Conservation (phyloP, 2,797 vertebrate species). For the Macrochelys suwanniensis region DNA sequence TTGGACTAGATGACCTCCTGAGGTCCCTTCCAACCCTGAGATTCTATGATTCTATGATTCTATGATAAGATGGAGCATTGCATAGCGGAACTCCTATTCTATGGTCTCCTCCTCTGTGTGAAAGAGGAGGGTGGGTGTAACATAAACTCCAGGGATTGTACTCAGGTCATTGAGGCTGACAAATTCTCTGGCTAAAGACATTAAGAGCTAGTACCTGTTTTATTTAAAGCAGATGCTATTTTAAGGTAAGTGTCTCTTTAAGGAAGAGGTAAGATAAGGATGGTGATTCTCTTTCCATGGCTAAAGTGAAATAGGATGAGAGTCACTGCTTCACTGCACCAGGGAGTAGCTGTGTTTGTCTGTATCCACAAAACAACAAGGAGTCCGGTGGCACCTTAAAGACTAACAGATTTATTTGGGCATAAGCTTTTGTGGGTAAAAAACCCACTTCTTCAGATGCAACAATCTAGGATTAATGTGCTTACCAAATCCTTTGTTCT, state of each 20-base stretch:
- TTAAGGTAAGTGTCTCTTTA: not conserved
- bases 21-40: too few relatives aligned
- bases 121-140: not conserved
- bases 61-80: not conserved
- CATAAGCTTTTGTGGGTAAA: too few relatives aligned
- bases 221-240: not conserved
- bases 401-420: too few relatives aligned
- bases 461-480: fast-evolving
- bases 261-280: not conserved
- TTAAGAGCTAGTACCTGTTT: not conserved
- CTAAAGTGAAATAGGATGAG: not conserved
- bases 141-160: not conserved
- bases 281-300: not conserved
- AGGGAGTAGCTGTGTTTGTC: not conserved
- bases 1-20: too few relatives aligned
- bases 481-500: not conserved
- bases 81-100: not conserved
- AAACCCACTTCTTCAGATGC: too few relatives aligned
- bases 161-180: too few relatives aligned
- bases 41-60: too few relatives aligned
- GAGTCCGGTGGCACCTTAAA: too few relatives aligned
- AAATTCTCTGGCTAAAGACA: not conserved
- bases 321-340: not conserved
- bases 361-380: too few relatives aligned
- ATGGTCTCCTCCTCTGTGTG: too few relatives aligned